Evolutionary conservation across 2,113 vertebrate genomes (phyloP).

Genomic region (Elephas maximus): DNA sequence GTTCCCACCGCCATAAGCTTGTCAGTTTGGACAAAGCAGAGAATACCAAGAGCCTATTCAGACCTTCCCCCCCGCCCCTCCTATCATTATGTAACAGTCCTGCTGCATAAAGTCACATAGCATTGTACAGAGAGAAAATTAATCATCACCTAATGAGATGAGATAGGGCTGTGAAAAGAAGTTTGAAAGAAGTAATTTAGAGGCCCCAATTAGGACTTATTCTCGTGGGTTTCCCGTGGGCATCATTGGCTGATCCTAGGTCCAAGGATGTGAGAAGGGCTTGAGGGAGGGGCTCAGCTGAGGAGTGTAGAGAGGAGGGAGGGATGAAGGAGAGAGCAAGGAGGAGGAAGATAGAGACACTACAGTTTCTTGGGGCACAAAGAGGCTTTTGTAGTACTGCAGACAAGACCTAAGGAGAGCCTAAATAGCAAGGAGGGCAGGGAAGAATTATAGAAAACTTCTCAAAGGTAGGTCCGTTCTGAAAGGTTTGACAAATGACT

Average conservation of each 20-base stretch:
- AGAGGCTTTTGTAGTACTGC: background rate
- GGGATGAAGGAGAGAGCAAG: background rate
- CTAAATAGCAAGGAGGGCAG: background rate
- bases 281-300: accelerated
- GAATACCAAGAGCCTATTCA: background rate
- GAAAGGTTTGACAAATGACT: background rate
- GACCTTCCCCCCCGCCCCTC: background rate
- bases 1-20: background rate
- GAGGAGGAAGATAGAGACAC: background rate
- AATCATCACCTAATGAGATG: slow-evolving; percentile 74
- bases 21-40: slow-evolving; percentile 41
- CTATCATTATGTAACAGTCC: slow-evolving; percentile 53
- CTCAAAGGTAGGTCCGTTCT: background rate
- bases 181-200: slow-evolving; percentile 69
- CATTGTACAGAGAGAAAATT: slow-evolving; percentile 69
- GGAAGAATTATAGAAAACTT: background rate
- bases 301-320: too few species aligned
- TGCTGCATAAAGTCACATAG: slow-evolving; percentile 60
- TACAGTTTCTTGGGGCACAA: background rate
- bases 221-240: background rate
- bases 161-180: slow-evolving; percentile 65
- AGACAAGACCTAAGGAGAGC: background rate
- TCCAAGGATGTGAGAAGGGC: background rate
- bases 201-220: slow-evolving; percentile 57
- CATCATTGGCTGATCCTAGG: background rate